Conservation (phyloP, 2,797 vertebrate species). For the Chiloscyllium punctatum region DNA sequence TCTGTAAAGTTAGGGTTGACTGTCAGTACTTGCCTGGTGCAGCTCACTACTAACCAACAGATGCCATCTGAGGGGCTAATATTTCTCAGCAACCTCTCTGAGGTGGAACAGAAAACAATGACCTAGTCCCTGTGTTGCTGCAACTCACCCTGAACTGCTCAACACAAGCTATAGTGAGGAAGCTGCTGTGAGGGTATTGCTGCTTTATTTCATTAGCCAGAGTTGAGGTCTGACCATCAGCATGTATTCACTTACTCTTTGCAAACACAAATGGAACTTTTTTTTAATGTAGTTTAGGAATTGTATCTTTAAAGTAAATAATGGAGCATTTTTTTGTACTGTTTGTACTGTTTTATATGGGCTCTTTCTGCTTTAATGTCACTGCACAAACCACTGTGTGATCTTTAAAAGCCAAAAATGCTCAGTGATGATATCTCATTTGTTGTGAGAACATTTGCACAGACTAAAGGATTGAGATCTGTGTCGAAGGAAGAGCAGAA, state of each 20-base stretch:
- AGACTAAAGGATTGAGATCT: not conserved
- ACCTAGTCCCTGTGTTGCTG: not conserved
- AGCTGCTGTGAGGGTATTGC: not conserved
- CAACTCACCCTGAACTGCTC: not conserved
- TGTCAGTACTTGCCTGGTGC: not conserved
- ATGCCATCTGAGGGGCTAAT: not conserved
- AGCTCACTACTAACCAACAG: not conserved
- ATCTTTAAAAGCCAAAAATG: slow-evolving; percentile 46
- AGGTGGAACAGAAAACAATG: too few species aligned
- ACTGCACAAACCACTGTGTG: slow-evolving; percentile 50
- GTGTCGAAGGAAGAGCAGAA: not conserved
- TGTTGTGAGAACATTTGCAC: not conserved
- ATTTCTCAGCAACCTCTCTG: not conserved
- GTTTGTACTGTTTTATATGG: slow-evolving; percentile 58
- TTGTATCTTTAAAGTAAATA: slow-evolving; percentile 26
- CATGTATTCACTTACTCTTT: slow-evolving; percentile 11
- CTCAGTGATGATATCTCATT: not conserved
- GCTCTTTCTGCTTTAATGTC: slow-evolving; percentile 43
- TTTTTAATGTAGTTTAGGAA: slow-evolving; percentile 28
- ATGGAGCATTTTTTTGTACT: slow-evolving; percentile 59
- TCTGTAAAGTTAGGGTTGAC: too few species aligned
- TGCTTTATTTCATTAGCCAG: not conserved
- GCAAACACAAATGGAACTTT: slow-evolving; percentile 20
- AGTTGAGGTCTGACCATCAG: not conserved
- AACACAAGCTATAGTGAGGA: not conserved